Percentiles rank a stretch among this genome's conserved stretches.
These are phyloP conservation scores for Nephrotoma appendiculata DNA, from an alignment of 2,888 invertebrate species.

Conservation along the genomic window DNA sequence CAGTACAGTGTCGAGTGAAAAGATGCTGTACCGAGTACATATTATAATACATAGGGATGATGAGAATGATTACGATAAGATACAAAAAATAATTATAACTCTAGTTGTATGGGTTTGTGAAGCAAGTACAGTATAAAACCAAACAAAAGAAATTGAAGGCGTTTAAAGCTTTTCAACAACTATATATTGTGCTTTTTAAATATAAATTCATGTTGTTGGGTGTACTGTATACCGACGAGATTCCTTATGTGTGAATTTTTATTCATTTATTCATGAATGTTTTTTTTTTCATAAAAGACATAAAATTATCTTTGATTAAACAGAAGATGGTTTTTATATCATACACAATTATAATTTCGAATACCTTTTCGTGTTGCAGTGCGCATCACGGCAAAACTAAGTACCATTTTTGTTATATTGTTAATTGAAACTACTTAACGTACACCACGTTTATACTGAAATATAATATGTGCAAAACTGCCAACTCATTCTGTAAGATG, in stretches of 20 bases:
- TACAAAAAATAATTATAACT: not conserved
- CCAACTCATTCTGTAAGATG: not conserved
- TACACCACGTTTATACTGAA: not conserved
- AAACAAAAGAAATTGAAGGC: not conserved
- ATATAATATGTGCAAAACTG: not conserved
- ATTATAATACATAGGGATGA: not conserved
- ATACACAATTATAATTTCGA: not conserved
- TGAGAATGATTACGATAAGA: not conserved
- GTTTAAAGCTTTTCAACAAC: not conserved
- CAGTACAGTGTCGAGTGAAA: not conserved
- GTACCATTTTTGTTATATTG: not conserved
- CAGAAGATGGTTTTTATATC: not conserved
- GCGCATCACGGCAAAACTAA: not conserved
- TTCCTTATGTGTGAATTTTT: not conserved
- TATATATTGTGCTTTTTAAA: not conserved
- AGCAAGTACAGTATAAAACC: not conserved
- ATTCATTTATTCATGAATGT: not conserved
- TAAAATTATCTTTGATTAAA: not conserved
- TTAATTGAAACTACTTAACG: not conserved
- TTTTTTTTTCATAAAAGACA: not conserved
- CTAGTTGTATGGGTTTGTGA: not conserved
- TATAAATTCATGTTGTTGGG: not conserved
- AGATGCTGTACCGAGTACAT: not conserved
- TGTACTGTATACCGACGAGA: not conserved
- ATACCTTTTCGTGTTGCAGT: not conserved